Evolutionary conservation across 1,140 invertebrate genomes (phyloP), one percentile per base, ranked within the genome.

Genomic region (Odontomachus brunneus): DNA sequence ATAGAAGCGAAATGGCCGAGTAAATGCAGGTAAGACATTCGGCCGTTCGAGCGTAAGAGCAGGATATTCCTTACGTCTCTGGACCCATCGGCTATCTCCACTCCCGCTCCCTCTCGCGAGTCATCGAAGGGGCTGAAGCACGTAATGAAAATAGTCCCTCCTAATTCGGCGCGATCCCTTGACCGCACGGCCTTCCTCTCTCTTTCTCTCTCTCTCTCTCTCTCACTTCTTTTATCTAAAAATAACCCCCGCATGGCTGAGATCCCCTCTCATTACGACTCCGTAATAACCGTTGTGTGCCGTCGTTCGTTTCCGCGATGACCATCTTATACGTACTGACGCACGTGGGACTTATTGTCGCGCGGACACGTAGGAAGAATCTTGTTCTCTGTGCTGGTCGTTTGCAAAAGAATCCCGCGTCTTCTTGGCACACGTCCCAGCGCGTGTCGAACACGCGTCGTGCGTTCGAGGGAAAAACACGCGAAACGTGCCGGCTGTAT

Each of bases 71-170:
- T 87, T 80, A 71, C 53, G 24, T 69, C 72, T 48, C 48, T 26
- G 12, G 67, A 15, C 65, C 49, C 26, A 19, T 9, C 24, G 59
- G 19, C 38, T 85, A 83, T 84, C 83, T 69, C 69, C 60, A 44
- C 55, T 72, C 26, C 48, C 22, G 17, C 3, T 33, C n/a, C 15
- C 19, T 12, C 29, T 85, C 51, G 33, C n/a, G 78, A 83, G 74
- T 5, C 60, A 81, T 48, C 48, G 74, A 78, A 57, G 72, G 75
- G 63, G 71, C 75, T 63, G 69, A 88, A 88, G 76, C 67, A 65
- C 84, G 86, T 92, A 91, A 92, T 92, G 91, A 91, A 92, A 92
- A 92, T 92, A 86, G 87, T 83, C 88, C 90, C 86, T 90, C 69
- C 89, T 91, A 91, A 92, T 92, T 92, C 88, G 74, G 65, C 83